A percentile compares a stretch with the other conserved stretches of the same genome.
phyloP scores from a whole-genome alignment of 2,888 invertebrate species.

The Clusia tigrina region DNA sequence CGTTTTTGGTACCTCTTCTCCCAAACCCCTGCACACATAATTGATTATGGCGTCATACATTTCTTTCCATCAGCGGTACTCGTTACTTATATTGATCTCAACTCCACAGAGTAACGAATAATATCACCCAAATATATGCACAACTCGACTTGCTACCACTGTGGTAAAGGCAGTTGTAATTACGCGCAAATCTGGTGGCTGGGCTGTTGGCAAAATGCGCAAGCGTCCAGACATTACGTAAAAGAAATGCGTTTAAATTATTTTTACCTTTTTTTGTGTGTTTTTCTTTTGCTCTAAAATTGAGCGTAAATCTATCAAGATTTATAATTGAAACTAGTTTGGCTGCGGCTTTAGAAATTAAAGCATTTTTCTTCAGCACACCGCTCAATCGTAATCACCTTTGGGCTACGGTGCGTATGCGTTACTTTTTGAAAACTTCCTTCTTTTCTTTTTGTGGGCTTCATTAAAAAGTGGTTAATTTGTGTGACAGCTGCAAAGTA shows the following conservation, averaged over 20 bases:
- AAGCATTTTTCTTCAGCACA: constrained; percentile 32
- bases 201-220: not conserved
- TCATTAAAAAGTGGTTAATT: not conserved
- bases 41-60: too few relatives aligned
- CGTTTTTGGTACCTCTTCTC: too few relatives aligned
- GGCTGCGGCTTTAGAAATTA: constrained; percentile 16
- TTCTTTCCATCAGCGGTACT: too few relatives aligned
- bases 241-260: not conserved
- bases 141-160: too few relatives aligned
- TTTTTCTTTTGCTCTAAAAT: too few relatives aligned
- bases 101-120: too few relatives aligned
- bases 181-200: too few relatives aligned
- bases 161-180: too few relatives aligned
- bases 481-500: not conserved
- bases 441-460: not conserved
- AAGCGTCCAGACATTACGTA: not conserved
- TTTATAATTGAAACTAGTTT: constrained; percentile 52
- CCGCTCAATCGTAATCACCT: too few relatives aligned
- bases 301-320: not conserved
- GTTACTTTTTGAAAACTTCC: constrained; percentile 11
- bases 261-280: not conserved
- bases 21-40: too few relatives aligned
- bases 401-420: constrained; percentile 21
- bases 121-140: too few relatives aligned
- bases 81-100: too few relatives aligned